phyloP scores from a whole-genome alignment of 2,113 vertebrate species.

The Motacilla tschutschensis region DNA sequence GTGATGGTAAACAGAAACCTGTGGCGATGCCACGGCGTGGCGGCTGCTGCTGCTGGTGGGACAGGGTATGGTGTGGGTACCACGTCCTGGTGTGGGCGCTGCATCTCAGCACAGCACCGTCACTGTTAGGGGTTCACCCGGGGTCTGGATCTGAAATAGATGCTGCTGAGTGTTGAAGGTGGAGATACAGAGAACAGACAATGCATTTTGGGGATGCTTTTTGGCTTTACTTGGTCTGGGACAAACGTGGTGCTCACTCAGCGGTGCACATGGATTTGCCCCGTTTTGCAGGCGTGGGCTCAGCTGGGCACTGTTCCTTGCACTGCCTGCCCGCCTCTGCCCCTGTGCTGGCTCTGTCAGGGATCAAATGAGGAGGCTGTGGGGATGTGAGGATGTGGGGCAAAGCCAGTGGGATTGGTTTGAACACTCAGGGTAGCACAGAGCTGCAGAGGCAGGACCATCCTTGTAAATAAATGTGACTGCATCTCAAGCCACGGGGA shows the following conservation, averaged over 20 bases:
- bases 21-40: neutral
- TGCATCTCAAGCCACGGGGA: neutral
- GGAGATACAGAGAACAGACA: fast-evolving
- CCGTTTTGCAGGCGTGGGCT: fast-evolving
- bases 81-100: fast-evolving
- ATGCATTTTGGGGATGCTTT: neutral
- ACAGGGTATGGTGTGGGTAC: neutral
- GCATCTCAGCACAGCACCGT: fast-evolving
- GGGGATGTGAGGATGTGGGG: neutral
- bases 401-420: neutral
- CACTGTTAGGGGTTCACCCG: neutral
- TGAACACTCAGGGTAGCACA: fast-evolving
- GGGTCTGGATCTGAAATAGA: neutral
- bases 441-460: neutral
- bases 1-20: slow-evolving; percentile 20
- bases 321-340: neutral
- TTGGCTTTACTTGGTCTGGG: fast-evolving
- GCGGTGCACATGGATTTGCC: fast-evolving
- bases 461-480: neutral
- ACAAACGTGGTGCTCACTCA: fast-evolving
- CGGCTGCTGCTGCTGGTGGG: neutral
- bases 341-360: neutral
- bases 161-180: neutral
- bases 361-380: neutral
- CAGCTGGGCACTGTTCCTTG: fast-evolving